Base-by-base conservation (phyloP, 2,888 invertebrate genomes). In the Pyralis farinalis region DNA sequence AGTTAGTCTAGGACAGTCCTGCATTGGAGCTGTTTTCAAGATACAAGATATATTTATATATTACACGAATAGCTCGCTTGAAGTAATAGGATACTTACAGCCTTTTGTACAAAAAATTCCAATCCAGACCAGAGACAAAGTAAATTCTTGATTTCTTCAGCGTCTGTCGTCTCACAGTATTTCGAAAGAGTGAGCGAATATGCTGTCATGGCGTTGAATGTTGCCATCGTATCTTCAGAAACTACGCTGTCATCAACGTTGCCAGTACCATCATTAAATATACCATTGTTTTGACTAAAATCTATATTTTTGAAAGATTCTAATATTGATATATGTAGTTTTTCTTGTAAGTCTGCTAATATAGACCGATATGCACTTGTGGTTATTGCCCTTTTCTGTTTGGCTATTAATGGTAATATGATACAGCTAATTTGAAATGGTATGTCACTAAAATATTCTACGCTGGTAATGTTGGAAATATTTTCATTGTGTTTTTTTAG, bases 361-460 rank as follows among this genome's bases (percentile, higher is more conserved):
- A 86, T 81, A 0, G 86, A 78, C 51, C 86, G 66, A 25, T 64
- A 76, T 0, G 73, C 73, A 29, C 85, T 79, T 0, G 71, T 59
- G 0, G 82, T 84, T 25, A 84, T 77, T 0, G 70, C 63, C 55
- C 77, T 76, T 44, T 79, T 85, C 44, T 88, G 84, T 58, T 81
- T 87, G 0, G 81, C 75, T 40, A 88, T 77, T 10, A 82, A 58
- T 1, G 88, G 87, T 12, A 88, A 42, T 20, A 85, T 69, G 0
- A 77, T 47, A 42, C 87, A 88, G 37, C 62, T 84, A 0, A 84
- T 78, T 74, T 87, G 86, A 43, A 87, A 87, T 1, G 71, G 69
- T 1, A 71, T 53, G n/a, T 85, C 73, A 16, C 59, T 72, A 39
- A 87, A 87, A 8, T 72, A 71, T 25, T 78, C 76, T 8, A 81